phyloP scores from a whole-genome alignment of 2,888 invertebrate genomes.

The Parthenolecanium corni region DNA sequence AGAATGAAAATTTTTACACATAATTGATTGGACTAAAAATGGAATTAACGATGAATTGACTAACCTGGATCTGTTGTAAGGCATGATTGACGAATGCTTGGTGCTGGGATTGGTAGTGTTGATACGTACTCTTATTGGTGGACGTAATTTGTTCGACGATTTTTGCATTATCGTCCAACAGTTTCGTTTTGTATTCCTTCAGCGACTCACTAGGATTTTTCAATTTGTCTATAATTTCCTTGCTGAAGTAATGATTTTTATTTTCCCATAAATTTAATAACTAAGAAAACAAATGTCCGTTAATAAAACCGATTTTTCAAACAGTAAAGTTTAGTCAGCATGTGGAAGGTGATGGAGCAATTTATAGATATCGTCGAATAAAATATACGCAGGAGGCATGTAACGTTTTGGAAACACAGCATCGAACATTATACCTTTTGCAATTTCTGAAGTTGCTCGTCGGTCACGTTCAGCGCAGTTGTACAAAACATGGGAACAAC shows the following conservation, averaged over 20 bases:
- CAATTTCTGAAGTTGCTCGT: conserved; percentile 80
- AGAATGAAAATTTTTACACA: too few relatives aligned
- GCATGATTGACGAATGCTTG: conserved; percentile 89
- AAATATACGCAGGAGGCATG: too few relatives aligned
- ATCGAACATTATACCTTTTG: conserved; percentile 52
- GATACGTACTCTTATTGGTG: conserved; percentile 71
- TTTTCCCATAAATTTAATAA: conserved; percentile 92
- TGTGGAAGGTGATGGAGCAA: too few relatives aligned
- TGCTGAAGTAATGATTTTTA: conserved; percentile 78
- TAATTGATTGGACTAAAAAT: too few relatives aligned
- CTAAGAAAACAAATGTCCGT: conserved; percentile 37
- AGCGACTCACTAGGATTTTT: conserved; percentile 78
- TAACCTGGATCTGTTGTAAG: conserved; percentile 71
- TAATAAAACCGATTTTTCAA: conserved; percentile 1
- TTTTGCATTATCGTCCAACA: conserved; percentile 67
- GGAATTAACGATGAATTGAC: too few relatives aligned
- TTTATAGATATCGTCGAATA: too few relatives aligned
- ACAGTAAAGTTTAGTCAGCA: too few relatives aligned
- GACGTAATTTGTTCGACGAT: conserved; percentile 64
- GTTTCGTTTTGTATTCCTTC: conserved; percentile 74
- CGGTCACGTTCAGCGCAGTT: conserved; percentile 69
- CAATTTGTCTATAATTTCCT: conserved; percentile 70
- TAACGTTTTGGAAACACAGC: not conserved
- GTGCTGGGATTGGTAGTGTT: conserved; percentile 85
- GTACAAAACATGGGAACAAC: conserved; percentile 94